Conservation (phyloP, 2,113 vertebrate genomes). For the Cinclus mexicanus region DNA sequence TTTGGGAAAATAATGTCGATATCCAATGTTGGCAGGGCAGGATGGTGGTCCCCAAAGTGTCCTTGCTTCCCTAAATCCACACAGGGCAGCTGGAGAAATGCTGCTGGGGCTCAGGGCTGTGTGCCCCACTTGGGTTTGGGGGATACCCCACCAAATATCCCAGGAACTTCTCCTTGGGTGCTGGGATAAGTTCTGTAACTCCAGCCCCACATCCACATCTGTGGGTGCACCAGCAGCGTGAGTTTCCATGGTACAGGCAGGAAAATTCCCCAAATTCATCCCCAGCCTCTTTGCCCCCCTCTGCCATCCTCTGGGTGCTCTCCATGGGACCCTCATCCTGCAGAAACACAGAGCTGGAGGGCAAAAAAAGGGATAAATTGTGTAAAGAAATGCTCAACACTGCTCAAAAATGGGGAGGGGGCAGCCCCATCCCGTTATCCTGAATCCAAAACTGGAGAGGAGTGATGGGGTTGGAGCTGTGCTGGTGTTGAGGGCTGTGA, state of each 20-base stretch:
- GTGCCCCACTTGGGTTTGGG: neutral
- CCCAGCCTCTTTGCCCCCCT: neutral
- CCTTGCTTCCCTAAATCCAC: neutral
- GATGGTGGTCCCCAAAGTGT: neutral
- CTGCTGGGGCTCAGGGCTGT: neutral
- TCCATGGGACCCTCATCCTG: neutral
- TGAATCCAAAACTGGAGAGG: accelerated
- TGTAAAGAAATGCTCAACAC: accelerated
- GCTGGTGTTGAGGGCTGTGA: neutral
- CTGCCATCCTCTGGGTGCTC: neutral
- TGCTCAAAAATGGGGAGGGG: neutral
- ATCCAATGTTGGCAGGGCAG: neutral
- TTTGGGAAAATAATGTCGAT: neutral
- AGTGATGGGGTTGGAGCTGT: neutral
- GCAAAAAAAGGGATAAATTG: neutral
- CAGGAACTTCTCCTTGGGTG: neutral
- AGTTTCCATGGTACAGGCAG: neutral
- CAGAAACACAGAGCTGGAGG: neutral
- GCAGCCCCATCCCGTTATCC: neutral
- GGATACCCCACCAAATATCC: neutral
- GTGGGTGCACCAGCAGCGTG: neutral
- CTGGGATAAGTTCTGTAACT: neutral
- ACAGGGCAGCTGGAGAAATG: neutral
- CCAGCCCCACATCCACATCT: accelerated
- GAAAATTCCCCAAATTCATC: neutral